A percentile compares a stretch with the other conserved stretches of the same genome.
Conservation (phyloP, 2,888 invertebrate genomes). For the Eugnorisma glareosa region DNA sequence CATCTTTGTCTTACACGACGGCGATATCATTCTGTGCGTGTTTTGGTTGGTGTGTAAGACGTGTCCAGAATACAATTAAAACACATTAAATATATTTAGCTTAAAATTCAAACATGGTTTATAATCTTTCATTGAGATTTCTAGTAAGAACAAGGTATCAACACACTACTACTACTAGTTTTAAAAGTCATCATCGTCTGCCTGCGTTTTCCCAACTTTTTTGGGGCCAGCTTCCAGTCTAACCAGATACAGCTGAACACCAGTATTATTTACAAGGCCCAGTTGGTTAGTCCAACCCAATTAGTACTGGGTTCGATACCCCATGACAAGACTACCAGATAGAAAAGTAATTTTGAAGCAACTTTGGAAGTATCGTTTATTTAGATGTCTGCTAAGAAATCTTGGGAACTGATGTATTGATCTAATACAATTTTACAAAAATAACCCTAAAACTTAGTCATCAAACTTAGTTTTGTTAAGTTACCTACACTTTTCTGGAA, state of each 20-base stretch:
- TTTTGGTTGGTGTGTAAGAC: not conserved
- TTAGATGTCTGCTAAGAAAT: not conserved
- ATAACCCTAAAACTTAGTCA: not conserved
- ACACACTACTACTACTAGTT: not conserved
- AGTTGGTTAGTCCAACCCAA: not conserved
- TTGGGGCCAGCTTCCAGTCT: not conserved
- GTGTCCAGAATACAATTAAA: not conserved
- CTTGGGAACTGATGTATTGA: not conserved
- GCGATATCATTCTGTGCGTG: not conserved
- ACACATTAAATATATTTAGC: too few relatives aligned
- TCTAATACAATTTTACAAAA: not conserved
- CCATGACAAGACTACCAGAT: not conserved
- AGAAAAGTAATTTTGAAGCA: not conserved
- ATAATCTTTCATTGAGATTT: not conserved
- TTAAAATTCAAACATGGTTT: not conserved
- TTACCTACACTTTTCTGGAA: not conserved
- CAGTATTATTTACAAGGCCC: not conserved
- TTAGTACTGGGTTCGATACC: not conserved
- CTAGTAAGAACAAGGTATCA: not conserved
- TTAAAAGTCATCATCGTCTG: not conserved
- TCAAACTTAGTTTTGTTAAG: not conserved
- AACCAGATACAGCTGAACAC: not conserved
- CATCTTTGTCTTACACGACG: not conserved
- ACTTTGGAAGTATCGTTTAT: not conserved
- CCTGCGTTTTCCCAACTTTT: not conserved